These are phyloP conservation scores for Vimba vimba DNA, from an alignment of 2,113 vertebrate species.

Conservation along the genomic window DNA sequence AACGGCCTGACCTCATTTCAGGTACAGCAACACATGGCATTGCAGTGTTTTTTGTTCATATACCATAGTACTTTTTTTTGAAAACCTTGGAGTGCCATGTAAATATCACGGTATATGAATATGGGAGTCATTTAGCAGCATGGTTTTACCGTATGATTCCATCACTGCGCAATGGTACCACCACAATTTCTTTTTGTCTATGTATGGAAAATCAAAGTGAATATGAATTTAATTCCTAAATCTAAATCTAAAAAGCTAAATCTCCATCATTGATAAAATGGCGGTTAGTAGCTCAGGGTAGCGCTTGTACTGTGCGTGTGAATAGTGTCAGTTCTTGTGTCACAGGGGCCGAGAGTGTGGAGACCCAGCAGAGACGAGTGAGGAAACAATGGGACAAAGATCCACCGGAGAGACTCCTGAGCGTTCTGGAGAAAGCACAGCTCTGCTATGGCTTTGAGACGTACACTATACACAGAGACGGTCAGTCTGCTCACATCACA, in stretches of 20 bases:
- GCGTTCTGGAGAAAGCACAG: slow-evolving; percentile 81
- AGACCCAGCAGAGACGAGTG: slow-evolving; percentile 64
- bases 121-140: no score
- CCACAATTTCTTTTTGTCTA: no score
- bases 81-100: no score
- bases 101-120: no score
- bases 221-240: no score
- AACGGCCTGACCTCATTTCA: slow-evolving; percentile 43
- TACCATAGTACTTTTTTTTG: not conserved
- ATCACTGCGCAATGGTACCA: no score
- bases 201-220: no score
- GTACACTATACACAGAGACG: slow-evolving; percentile 82
- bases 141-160: no score
- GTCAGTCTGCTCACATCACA: slow-evolving; percentile 65
- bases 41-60: not conserved
- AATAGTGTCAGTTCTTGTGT: slow-evolving; percentile 22
- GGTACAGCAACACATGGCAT: not conserved
- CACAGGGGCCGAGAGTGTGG: slow-evolving; percentile 69
- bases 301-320: not conserved
- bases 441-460: slow-evolving; percentile 85
- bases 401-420: slow-evolving; percentile 79
- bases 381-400: slow-evolving; percentile 83
- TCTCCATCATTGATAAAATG: not conserved
- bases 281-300: not conserved
- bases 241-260: not conserved